These are phyloP conservation scores for Microtus richardsoni DNA, from an alignment of 2,113 vertebrate genomes.

Conservation along the genomic window DNA sequence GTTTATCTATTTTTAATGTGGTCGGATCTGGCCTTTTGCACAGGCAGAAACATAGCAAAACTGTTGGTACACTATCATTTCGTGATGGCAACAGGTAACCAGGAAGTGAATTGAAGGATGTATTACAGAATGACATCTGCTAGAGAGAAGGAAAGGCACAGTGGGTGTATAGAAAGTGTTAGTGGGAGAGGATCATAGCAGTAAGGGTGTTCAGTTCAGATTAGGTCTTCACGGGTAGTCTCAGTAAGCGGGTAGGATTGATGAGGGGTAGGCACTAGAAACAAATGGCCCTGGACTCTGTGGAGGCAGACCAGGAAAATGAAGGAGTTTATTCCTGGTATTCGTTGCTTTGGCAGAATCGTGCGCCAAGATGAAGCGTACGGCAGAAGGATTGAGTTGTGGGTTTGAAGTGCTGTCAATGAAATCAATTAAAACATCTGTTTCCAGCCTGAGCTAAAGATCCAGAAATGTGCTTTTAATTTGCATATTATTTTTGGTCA, in stretches of 20 bases:
- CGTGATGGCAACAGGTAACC: neutral
- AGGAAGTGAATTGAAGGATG: neutral
- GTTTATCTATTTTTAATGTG: neutral
- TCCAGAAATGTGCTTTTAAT: constrained; percentile 65
- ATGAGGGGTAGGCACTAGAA: neutral
- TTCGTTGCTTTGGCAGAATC: neutral
- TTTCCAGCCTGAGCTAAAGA: constrained; percentile 27
- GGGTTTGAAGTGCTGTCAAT: constrained; percentile 36
- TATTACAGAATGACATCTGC: neutral
- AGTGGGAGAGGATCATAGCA: too few relatives aligned
- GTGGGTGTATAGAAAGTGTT: fast-evolving
- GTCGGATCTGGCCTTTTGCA: neutral
- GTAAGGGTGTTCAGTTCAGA: neutral
- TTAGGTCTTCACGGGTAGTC: neutral
- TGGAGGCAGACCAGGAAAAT: neutral
- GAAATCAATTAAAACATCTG: constrained; percentile 64
- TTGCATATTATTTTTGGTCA: constrained; percentile 72
- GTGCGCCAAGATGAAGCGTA: neutral
- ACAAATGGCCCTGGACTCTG: neutral
- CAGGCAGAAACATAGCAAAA: neutral
- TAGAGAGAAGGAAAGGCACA: neutral
- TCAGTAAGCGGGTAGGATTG: neutral
- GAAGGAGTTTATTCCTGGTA: neutral
- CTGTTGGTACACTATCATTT: neutral
- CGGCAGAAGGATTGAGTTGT: neutral